A percentile compares a stretch with the other conserved stretches of the same genome.
phyloP scores from a whole-genome alignment of 1,140 invertebrate genomes.

The Coelopa frigida region DNA sequence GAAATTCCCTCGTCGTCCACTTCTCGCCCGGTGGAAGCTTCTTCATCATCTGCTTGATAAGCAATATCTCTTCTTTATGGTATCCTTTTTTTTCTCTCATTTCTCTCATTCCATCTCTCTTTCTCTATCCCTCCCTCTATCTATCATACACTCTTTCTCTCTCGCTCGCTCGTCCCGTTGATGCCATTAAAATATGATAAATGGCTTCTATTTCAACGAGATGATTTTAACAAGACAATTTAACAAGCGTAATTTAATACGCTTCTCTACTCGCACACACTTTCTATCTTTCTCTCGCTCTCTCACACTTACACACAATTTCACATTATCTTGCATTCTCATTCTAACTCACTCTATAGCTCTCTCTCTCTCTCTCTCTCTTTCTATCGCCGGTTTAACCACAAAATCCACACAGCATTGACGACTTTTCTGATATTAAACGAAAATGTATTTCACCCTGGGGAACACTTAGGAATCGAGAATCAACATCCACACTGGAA shows the following conservation, averaged over 20 bases:
- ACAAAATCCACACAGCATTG: not conserved
- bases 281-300: too few species aligned
- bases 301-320: constrained; percentile 4
- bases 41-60: too few species aligned
- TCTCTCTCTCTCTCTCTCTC: constrained; percentile 21
- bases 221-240: constrained; percentile 45
- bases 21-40: too few species aligned
- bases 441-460: constrained; percentile 41
- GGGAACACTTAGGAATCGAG: constrained; percentile 31
- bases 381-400: not conserved
- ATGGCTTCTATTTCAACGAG: constrained; percentile 43
- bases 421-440: constrained; percentile 13
- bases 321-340: too few species aligned
- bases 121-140: too few species aligned
- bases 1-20: too few species aligned
- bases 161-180: constrained; percentile 21
- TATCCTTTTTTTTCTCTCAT: too few species aligned
- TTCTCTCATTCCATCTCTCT: too few species aligned
- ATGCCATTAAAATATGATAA: constrained; percentile 45
- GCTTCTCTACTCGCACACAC: too few species aligned
- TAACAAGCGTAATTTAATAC: constrained; percentile 45
- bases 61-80: too few species aligned
- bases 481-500: not conserved
- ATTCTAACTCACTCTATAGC: too few species aligned
- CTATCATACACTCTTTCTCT: too few species aligned